Conservation (phyloP, 2,113 vertebrate genomes). For the Tragelaphus imberbis region DNA sequence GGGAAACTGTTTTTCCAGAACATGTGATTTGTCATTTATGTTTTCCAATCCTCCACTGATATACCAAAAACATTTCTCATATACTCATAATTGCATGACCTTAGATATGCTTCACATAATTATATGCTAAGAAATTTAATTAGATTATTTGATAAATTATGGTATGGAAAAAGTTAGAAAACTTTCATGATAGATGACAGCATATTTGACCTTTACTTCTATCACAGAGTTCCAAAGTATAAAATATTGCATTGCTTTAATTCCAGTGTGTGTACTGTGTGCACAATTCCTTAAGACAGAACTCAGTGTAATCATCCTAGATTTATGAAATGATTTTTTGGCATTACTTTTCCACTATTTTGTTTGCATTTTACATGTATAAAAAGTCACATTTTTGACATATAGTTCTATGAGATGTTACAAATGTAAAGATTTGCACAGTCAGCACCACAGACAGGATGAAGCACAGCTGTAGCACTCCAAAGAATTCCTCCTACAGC, state of each 20-base stretch:
- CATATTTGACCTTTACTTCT: conserved; percentile 55
- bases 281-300: accelerated
- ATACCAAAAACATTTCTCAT: conserved; percentile 47
- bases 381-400: background rate
- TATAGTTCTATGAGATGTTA: background rate
- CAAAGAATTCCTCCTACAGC: accelerated
- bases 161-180: conserved; percentile 29
- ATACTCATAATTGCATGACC: conserved; percentile 57
- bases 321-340: background rate
- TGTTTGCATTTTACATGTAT: background rate
- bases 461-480: accelerated
- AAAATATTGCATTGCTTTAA: background rate
- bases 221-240: background rate
- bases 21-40: conserved; percentile 68
- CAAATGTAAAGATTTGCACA: background rate
- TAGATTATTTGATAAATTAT: conserved; percentile 71
- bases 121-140: conserved; percentile 64
- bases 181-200: conserved; percentile 22
- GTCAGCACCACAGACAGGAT: no score
- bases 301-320: accelerated
- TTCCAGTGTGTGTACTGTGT: accelerated
- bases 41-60: conserved; percentile 56
- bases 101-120: conserved; percentile 53
- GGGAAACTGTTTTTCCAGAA: conserved; percentile 28
- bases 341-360: background rate